Conservation (phyloP, 2,113 vertebrate species). For the Engystomops pustulosus region DNA sequence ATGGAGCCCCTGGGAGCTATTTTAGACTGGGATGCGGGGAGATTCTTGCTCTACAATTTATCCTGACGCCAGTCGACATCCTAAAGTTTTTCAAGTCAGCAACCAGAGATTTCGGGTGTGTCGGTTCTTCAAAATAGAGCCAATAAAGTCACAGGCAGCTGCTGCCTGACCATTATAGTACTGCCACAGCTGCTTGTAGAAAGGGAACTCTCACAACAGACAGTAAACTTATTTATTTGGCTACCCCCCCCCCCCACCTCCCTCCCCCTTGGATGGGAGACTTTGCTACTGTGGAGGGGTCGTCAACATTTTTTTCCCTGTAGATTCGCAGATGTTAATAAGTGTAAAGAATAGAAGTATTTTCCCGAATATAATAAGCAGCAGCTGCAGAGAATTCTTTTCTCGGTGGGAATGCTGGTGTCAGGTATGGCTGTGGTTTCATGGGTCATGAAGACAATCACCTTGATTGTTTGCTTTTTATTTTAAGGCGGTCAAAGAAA, state of each 20-base stretch:
- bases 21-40: slow-evolving; percentile 8
- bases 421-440: slow-evolving; percentile 34
- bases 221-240: slow-evolving; percentile 25
- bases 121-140: slow-evolving; percentile 5
- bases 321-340: slow-evolving; percentile 51
- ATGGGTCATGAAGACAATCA: slow-evolving; percentile 25
- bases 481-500: neutral
- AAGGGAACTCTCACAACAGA: slow-evolving; percentile 6
- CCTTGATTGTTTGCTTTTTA: slow-evolving; percentile 31
- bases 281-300: slow-evolving; percentile 19
- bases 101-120: slow-evolving; percentile 29
- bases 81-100: neutral
- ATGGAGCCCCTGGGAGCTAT: slow-evolving; percentile 30
- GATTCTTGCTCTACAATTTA: slow-evolving; percentile 16
- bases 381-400: neutral
- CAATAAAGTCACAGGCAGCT: slow-evolving; percentile 34
- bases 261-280: neutral
- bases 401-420: slow-evolving; percentile 3
- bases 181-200: slow-evolving; percentile 38
- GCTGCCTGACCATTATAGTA: slow-evolving; percentile 17
- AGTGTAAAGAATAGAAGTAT: slow-evolving; percentile 31
- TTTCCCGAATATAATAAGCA: slow-evolving; percentile 6
- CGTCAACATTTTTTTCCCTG: neutral
- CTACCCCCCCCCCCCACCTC: neutral
- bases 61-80: slow-evolving; percentile 32